Percentiles rank a stretch among this genome's conserved stretches.
Conservation (phyloP, 2,113 vertebrate genomes). For the Callithrix jacchus region DNA sequence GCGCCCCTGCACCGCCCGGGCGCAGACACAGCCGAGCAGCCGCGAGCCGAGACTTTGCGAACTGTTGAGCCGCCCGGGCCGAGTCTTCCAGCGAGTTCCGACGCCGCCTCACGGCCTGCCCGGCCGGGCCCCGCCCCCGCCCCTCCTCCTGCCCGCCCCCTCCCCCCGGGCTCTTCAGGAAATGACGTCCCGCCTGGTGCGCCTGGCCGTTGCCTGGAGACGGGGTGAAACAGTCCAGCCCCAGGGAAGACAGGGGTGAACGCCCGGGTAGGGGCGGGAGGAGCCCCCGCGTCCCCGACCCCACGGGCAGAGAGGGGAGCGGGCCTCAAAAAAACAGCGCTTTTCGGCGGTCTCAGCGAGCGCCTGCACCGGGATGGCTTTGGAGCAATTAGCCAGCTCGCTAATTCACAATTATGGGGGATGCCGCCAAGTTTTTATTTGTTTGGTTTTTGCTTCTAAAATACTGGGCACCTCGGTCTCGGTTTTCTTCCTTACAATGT, state of each 20-base stretch:
- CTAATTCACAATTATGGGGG: neutral
- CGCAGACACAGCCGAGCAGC: constrained; percentile 27
- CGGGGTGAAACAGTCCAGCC: constrained; percentile 79
- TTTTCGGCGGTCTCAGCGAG: neutral
- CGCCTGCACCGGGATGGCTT: neutral
- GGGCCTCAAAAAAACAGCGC: neutral
- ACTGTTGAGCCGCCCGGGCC: constrained; percentile 71
- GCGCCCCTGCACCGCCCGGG: constrained; percentile 35
- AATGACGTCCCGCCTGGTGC: constrained; percentile 80
- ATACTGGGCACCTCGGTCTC: neutral
- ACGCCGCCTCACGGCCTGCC: constrained; percentile 54
- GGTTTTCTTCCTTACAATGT: neutral
- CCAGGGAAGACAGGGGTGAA: constrained; percentile 49
- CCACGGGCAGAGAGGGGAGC: neutral
- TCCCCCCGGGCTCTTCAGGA: constrained; percentile 78
- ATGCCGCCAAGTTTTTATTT: constrained; percentile 51
- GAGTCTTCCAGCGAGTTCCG: constrained; percentile 70
- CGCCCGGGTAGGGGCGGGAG: neutral
- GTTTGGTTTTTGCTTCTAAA: constrained; percentile 37
- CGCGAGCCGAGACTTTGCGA: constrained; percentile 60
- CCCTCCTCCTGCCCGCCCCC: constrained; percentile 31
- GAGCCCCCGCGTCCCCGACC: neutral
- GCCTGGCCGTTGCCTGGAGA: constrained; percentile 82
- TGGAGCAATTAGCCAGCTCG: neutral
- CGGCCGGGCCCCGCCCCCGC: constrained; percentile 53